These are phyloP conservation scores for Glossosoma conforme DNA, from an alignment of 1,140 invertebrate species.

Conservation along the genomic window DNA sequence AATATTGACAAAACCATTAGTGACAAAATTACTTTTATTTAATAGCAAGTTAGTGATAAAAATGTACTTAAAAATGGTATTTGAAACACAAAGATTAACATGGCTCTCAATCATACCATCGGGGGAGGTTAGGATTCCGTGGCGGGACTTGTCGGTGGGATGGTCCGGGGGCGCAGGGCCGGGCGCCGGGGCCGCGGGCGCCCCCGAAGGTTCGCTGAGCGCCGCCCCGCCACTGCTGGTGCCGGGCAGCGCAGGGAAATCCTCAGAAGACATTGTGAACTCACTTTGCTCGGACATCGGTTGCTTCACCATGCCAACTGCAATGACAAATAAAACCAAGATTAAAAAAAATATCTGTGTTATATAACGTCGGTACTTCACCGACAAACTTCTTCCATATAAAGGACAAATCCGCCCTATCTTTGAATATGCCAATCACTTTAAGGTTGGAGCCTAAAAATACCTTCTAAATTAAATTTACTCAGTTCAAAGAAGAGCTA, in stretches of 20 bases:
- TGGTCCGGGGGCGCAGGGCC: constrained; percentile 5
- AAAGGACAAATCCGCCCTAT: no score
- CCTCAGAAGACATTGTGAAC: constrained; percentile 97
- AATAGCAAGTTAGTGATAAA: no score
- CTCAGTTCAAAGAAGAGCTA: no score
- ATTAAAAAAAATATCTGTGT: no score
- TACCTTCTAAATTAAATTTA: no score
- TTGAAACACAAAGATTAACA: no score
- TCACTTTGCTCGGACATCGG: constrained; percentile 86
- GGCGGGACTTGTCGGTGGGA: constrained; percentile 49
- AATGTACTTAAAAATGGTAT: no score
- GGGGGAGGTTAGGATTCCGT: constrained; percentile 88
- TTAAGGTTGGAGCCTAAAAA: no score
- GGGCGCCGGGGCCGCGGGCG: constrained; percentile 40
- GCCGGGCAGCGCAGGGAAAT: constrained; percentile 94
- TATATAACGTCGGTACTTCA: no score
- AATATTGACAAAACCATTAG: not conserved
- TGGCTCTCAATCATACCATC: no score
- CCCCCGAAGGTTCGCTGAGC: constrained; percentile 34
- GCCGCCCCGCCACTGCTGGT: constrained; percentile 44
- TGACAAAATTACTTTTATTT: not conserved
- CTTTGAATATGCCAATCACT: no score
- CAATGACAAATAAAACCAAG: constrained; percentile 32
- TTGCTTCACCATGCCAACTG: constrained; percentile 94
- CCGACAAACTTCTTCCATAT: no score